Conservation (phyloP, 2,888 invertebrate species). For the Calameuta filiformis region DNA sequence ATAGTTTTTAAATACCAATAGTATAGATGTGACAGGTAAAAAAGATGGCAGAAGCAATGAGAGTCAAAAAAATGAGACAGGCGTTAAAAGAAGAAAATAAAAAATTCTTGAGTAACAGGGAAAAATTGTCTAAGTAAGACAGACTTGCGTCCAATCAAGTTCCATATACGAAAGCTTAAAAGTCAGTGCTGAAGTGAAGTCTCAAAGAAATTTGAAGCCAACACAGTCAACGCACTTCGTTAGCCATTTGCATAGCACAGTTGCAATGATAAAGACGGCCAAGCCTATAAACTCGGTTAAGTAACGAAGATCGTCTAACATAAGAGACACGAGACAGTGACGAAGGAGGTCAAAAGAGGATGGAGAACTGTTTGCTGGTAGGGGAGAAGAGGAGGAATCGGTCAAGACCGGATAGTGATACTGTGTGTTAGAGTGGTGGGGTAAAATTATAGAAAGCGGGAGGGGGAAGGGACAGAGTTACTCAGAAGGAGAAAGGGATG, state of each 20-base stretch:
- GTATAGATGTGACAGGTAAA: no score
- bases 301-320: neutral
- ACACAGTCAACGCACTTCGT: neutral
- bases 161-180: neutral
- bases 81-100: neutral
- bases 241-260: neutral
- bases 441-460: neutral
- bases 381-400: neutral
- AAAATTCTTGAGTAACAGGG: neutral
- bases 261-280: neutral
- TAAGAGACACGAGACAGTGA: neutral
- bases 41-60: no score
- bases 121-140: neutral
- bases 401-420: neutral
- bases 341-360: neutral
- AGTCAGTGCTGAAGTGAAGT: neutral
- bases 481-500: neutral
- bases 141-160: neutral
- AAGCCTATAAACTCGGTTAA: neutral
- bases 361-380: neutral
- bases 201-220: neutral
- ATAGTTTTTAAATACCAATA: no score
- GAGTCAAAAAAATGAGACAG: neutral
- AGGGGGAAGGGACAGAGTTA: conserved; percentile 5
- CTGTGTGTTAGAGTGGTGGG: neutral